Base-by-base conservation (phyloP, 2,888 invertebrate species). In the Tachina fera region DNA sequence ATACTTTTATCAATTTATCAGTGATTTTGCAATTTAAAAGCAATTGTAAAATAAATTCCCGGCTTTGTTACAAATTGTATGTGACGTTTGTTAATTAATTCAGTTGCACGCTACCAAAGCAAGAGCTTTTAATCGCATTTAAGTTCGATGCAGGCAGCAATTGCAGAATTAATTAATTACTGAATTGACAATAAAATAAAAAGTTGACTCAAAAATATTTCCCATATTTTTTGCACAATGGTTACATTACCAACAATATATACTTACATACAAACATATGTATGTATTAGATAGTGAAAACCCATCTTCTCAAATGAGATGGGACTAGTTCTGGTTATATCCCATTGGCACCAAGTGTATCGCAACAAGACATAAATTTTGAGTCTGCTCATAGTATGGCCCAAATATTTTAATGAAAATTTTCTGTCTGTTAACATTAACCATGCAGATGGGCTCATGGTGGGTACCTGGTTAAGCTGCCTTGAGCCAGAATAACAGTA, bases 61-160 rank as follows among this genome's bases (percentile, higher is more conserved):
- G 14, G 41, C 11, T 61, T 22, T 51, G 10, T 10, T 74, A 61
- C 49, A 74, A 74, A 63, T 75, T 63, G 11, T 14, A 8, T 75
- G 63, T 75, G 75, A 65, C 31, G 31, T 31, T 65, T 53, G 53
- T 45, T 75, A 63, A 53, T 75, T 63, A 43, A 75, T 43, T 45
- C 4, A 9, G 10, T 65, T 22, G 63, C 22, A 41, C 41, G 31
- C 41, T 19, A 14, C 51, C 51, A 53, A 45, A n/a, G 63, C 51
- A 53, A 53, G 10, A 10, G n/a, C 1, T 31, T 22, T 58, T 58
- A 43, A n/a, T 31, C 19, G 13, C 19, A 41, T 45, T 19, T 41
- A 22, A 45, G 9, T 61, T 22, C 11, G 6, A 14, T 19, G n/a
- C 39, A 49, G 14, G 13, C 41, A 43, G 11, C 14, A 43, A 63